A percentile compares a stretch with the other conserved stretches of the same genome.
Conservation (phyloP, 2,797 vertebrate genomes). For the Bovichtus variegatus region DNA sequence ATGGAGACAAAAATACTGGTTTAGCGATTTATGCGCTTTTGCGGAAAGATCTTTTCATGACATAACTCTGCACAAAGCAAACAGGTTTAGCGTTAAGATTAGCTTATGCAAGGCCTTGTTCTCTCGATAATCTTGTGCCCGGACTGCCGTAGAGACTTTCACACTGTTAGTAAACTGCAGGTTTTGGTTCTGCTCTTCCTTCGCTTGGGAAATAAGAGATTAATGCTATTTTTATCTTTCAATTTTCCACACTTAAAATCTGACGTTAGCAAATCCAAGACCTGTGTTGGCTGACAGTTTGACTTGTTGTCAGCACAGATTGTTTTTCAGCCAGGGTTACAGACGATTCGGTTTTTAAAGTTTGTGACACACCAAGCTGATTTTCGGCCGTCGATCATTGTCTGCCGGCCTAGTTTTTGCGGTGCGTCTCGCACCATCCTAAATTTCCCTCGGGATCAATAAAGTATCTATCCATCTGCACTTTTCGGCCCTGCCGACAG, state of each 20-base stretch:
- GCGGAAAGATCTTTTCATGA: conserved; percentile 11
- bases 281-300: conserved; percentile 29
- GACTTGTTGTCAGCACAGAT: conserved; percentile 18
- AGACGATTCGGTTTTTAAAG: too few species aligned
- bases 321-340: conserved; percentile 3
- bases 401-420: too few species aligned
- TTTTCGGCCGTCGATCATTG: too few species aligned
- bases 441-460: too few species aligned
- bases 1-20: not conserved
- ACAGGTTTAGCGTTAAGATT: conserved; percentile 11
- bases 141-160: conserved; percentile 5
- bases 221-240: conserved; percentile 46
- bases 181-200: conserved; percentile 15
- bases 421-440: too few species aligned
- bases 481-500: too few species aligned
- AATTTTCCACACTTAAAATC: conserved; percentile 36
- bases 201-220: conserved; percentile 38
- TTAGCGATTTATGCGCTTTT: not conserved
- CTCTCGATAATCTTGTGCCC: conserved; percentile 32
- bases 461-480: too few species aligned
- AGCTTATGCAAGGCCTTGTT: conserved; percentile 20
- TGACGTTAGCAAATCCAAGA: conserved; percentile 52
- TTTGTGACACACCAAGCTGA: too few species aligned
- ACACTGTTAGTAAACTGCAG: not conserved
- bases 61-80: conserved; percentile 27